phyloP scores from a whole-genome alignment of 53 echinoderm and acorn worm species.

The Temnopleurus reevesii region DNA sequence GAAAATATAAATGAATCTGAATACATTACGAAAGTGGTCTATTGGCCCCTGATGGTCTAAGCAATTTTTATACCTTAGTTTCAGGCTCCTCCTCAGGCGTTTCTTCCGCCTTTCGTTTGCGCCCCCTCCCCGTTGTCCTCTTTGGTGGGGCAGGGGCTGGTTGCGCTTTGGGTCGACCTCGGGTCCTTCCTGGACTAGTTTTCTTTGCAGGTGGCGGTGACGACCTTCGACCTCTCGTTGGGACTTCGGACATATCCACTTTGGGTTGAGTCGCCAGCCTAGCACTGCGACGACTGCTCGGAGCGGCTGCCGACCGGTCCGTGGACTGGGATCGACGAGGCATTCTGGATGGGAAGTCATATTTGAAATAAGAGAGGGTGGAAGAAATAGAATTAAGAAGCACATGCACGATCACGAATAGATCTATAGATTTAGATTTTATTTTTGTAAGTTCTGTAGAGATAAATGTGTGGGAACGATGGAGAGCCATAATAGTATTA shows the following conservation, averaged over 20 bases:
- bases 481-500: no score
- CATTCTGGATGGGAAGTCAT: slow-evolving; percentile 13
- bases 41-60: no score
- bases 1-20: no score
- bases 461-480: no score
- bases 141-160: background rate
- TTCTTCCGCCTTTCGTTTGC: slow-evolving; percentile 49
- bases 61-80: slow-evolving; percentile 53
- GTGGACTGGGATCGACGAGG: slow-evolving; percentile 49
- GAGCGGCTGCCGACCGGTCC: slow-evolving; percentile 48
- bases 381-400: background rate
- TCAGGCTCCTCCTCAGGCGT: slow-evolving; percentile 41
- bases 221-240: slow-evolving; percentile 42
- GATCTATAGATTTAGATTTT: background rate
- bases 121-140: slow-evolving; percentile 39
- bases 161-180: slow-evolving; percentile 24
- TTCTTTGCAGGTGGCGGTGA: slow-evolving; percentile 52
- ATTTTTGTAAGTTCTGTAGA: no score
- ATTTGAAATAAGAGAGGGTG: background rate
- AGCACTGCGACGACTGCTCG: slow-evolving; percentile 45
- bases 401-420: background rate
- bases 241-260: slow-evolving; percentile 55
- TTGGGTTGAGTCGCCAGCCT: slow-evolving; percentile 39
- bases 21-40: no score
- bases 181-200: background rate